These are phyloP conservation scores for Coelinius sp. DNA, from an alignment of 2,888 invertebrate genomes.

Conservation along the genomic window DNA sequence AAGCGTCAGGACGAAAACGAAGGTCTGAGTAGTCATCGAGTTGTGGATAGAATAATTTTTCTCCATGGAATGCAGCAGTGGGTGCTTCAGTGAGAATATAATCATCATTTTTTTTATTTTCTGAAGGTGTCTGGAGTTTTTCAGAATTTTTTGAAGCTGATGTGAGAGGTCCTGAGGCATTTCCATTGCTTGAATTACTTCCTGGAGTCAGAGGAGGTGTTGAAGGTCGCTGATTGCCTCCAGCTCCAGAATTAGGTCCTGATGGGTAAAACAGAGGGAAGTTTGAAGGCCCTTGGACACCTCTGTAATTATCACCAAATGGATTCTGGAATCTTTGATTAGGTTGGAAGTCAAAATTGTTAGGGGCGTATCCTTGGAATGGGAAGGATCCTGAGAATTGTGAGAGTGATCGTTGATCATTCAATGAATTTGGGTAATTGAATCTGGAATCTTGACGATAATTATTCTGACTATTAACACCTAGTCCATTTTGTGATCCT, in stretches of 20 bases:
- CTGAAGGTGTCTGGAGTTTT: neutral
- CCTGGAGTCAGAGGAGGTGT: neutral
- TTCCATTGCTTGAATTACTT: neutral
- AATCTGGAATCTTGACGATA: constrained; percentile 25
- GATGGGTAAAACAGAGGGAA: constrained; percentile 36
- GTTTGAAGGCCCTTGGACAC: constrained; percentile 42
- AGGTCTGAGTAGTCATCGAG: constrained; percentile 49
- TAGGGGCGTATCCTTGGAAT: constrained; percentile 38
- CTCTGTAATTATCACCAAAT: constrained; percentile 38
- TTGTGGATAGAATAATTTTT: constrained; percentile 44
- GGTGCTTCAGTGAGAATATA: constrained; percentile 22
- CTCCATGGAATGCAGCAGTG: constrained; percentile 37
- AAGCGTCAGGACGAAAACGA: constrained; percentile 46
- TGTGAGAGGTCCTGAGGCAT: neutral
- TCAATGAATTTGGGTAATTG: constrained; percentile 41
- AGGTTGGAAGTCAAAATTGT: constrained; percentile 42
- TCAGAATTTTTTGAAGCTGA: constrained; percentile 11
- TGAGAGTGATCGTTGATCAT: constrained; percentile 21
- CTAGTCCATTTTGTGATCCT: constrained; percentile 18
- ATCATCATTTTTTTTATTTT: neutral
- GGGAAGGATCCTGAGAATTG: constrained; percentile 19
- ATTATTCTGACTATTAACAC: constrained; percentile 6
- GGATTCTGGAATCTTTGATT: constrained; percentile 44
- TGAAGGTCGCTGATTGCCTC: neutral
- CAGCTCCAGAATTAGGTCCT: neutral